phyloP scores from a whole-genome alignment of 2,113 vertebrate genomes.

The Taurulus bubalis region DNA sequence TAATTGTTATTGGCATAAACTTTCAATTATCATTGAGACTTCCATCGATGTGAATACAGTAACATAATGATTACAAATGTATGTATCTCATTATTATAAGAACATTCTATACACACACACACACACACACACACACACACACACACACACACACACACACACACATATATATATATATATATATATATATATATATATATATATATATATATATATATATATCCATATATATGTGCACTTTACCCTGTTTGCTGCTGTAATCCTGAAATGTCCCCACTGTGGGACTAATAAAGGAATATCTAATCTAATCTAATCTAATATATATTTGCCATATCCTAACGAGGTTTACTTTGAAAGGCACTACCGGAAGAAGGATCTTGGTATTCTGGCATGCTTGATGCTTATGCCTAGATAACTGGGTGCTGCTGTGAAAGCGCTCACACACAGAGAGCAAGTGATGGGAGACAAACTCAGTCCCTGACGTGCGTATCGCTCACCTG shows the following conservation, averaged over 20 bases:
- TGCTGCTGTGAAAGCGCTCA: constrained; percentile 46
- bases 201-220: too few species aligned
- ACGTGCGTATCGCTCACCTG: constrained; percentile 52
- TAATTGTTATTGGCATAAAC: background rate
- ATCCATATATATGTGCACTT: too few species aligned
- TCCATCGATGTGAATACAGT: background rate
- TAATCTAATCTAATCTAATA: too few species aligned
- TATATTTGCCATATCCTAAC: background rate
- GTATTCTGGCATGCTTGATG: background rate
- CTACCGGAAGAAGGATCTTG: background rate
- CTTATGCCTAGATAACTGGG: constrained; percentile 36
- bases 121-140: too few species aligned
- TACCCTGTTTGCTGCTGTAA: too few species aligned
- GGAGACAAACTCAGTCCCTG: constrained; percentile 28
- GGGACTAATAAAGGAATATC: too few species aligned
- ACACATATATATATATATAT: too few species aligned
- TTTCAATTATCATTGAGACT: background rate
- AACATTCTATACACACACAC: too few species aligned
- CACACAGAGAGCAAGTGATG: constrained; percentile 60
- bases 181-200: too few species aligned
- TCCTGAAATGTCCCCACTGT: too few species aligned
- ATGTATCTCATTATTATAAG: background rate
- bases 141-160: too few species aligned
- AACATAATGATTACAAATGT: background rate
- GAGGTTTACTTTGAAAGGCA: constrained; percentile 38